Evolutionary conservation across 2,113 vertebrate species (phyloP), one percentile per base, ranked within the genome.

Genomic region (Gila orcuttii): DNA sequence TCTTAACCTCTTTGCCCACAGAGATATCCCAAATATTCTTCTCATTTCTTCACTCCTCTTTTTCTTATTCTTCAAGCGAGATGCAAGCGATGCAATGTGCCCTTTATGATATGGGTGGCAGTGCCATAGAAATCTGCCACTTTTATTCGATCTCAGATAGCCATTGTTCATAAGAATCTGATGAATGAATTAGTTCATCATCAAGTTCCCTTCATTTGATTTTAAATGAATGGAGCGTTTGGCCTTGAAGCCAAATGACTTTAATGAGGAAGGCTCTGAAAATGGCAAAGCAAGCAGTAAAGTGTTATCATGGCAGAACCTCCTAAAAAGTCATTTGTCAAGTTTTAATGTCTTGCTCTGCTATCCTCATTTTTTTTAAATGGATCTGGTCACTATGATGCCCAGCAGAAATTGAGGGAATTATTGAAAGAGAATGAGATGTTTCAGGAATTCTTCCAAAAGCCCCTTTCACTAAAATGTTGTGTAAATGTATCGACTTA

Each of bases 121-220:
- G 33, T 12, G 82, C 78, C 62, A 69, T 45, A 55, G 19, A 62
- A 75, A 86, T 33, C 42, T 21, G 42, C 45, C 17, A 47, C 45
- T 4, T 82, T 57, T 83, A 57, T 64, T 74, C 77, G 28, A 23
- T 74, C 33, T 80, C 60, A 86, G 59, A 84, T 83, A 79, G 23
- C 68, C 78, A 86, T 87, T 80, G 64, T 83, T 87, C 83, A 78
- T 47, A 60, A 55, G 47, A 85, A 83, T 45, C 21, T 64, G 45
- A 81, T 78, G 76, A 86, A 76, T 79, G 79, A 81, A 83, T 83
- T 83, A 62, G 79, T 59, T 85, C 80, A 66, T 83, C n/a, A 28
- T 60, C 42, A 45, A 69, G 42, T 87, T 86, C 80, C 82, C 77
- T 81, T 81, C 47, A 42, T 84, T 86, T 88, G 86, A 84, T 86